Evolutionary conservation across 2,797 vertebrate genomes (phyloP), one percentile per base, ranked within the genome.

Genomic region (Hyperoplus immaculatus): DNA sequence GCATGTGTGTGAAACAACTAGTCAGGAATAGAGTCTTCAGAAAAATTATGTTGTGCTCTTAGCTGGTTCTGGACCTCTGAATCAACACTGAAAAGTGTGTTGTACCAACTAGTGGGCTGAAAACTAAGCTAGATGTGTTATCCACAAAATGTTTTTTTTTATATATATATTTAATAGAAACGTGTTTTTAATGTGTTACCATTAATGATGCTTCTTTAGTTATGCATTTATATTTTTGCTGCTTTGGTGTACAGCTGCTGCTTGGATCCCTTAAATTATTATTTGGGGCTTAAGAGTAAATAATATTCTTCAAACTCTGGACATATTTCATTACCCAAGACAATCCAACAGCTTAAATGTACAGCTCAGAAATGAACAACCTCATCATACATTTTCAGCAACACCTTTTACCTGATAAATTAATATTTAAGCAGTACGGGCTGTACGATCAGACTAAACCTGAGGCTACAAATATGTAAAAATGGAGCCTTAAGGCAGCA

Each of bases 401-500:
- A 56, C 67, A 69, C 38, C 29, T 57, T 45, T n/a, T 29, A 12
- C 49, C 12, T 46, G 12, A 69, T 59, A 3, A 38, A 67, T 45
- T n/a, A 46, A 55, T 39, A 21, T 43, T 15, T 41, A 21, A 55
- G 4, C 63, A 21, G 65, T 16, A 11, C 43, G 61, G 0, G n/a
- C 4, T 65, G 8, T 45, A 38, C 16, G 15, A 13, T 68, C 29
- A 16, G 0, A 59, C 60, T 58, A 55, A n/a, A 41, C 49, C 18
- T 3, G 41, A 16, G 43, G n/a, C 43, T 38, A 8, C 38, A 64
- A 45, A 47, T 4, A 39, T 16, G 29, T 70, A 43, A 57, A 58
- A 21, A 42, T 11, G 47, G 53, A 49, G 69, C 73, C 56, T 67
- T 6, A 4, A 72, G 62, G 62, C 60, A 1, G 38, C 12, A 21